Evolutionary conservation across 2,797 vertebrate genomes (phyloP).

Genomic region (Hypotaenidia okinawae): DNA sequence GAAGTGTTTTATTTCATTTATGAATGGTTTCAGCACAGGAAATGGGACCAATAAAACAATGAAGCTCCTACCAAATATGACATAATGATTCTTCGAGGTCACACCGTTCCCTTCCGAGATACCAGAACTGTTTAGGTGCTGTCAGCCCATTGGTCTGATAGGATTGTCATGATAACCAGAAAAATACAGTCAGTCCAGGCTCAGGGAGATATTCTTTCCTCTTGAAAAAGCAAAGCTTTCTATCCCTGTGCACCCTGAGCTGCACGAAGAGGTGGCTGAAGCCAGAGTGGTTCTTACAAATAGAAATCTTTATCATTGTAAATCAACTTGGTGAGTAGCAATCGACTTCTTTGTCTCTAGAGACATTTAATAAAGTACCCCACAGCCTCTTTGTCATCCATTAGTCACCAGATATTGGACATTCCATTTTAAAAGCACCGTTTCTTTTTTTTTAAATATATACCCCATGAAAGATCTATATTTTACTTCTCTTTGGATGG

Average conservation of each 20-base stretch:
- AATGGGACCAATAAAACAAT: constrained; percentile 44
- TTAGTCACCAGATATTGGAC: constrained; percentile 63
- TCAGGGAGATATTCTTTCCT: constrained; percentile 20
- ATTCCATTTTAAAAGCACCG: constrained; percentile 57
- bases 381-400: constrained; percentile 46
- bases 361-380: constrained; percentile 58
- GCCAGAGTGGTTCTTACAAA: constrained; percentile 14
- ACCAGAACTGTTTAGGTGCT: neutral
- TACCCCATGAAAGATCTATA: constrained; percentile 30
- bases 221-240: constrained; percentile 27
- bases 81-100: constrained; percentile 38
- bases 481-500: constrained; percentile 35
- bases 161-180: constrained; percentile 45
- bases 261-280: neutral
- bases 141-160: constrained; percentile 34
- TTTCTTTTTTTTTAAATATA: constrained; percentile 52
- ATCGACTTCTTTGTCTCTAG: constrained; percentile 54
- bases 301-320: constrained; percentile 59
- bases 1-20: constrained; percentile 20
- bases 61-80: constrained; percentile 27
- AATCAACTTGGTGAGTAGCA: constrained; percentile 54
- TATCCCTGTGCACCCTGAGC: neutral
- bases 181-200: neutral
- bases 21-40: neutral
- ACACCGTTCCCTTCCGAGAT: constrained; percentile 11